Evolutionary conservation across 1,140 invertebrate genomes (phyloP), one percentile per base, ranked within the genome.

Genomic region (Eupristina koningsbergeri): DNA sequence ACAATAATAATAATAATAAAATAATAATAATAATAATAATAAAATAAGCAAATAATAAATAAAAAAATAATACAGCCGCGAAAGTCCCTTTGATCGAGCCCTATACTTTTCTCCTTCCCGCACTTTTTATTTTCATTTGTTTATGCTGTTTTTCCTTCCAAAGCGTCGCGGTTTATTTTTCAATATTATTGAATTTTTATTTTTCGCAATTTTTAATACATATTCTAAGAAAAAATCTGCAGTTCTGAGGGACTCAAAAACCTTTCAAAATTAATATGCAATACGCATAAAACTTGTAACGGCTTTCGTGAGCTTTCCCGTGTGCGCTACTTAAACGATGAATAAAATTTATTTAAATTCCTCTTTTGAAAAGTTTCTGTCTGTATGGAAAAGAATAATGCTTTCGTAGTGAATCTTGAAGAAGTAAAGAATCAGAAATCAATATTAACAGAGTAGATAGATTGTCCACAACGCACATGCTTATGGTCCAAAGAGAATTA

Each of bases 21-120:
- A n/a, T n/a, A n/a, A n/a, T n/a, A n/a, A n/a, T n/a, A n/a, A n/a
- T n/a, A n/a, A n/a, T n/a, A n/a, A n/a, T n/a, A n/a, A n/a, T n/a
- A n/a, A n/a, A n/a, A n/a, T n/a, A n/a, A n/a, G n/a, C n/a, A n/a
- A n/a, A n/a, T n/a, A n/a, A n/a, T n/a, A n/a, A n/a, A n/a, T n/a
- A n/a, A n/a, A n/a, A n/a, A n/a, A n/a, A n/a, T n/a, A n/a, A n/a
- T n/a, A n/a, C 53, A 31, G 39, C 36, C 64, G 31, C 64, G 64
- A 69, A 34, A 61, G n/a, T 64, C 41, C 41, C 64, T 84, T 84
- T 84, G 69, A 80, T 84, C 83, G 78, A 53, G 76, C 61, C 15
- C 47, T 17, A 15, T 17, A 15, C 15, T 50, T 17, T 22, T 58
- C 34, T 22, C 31, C 39, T 41, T 47, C 58, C 69, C 76, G 22